Conservation (phyloP, 2,888 invertebrate genomes). For the Seladonia tumulorum region DNA sequence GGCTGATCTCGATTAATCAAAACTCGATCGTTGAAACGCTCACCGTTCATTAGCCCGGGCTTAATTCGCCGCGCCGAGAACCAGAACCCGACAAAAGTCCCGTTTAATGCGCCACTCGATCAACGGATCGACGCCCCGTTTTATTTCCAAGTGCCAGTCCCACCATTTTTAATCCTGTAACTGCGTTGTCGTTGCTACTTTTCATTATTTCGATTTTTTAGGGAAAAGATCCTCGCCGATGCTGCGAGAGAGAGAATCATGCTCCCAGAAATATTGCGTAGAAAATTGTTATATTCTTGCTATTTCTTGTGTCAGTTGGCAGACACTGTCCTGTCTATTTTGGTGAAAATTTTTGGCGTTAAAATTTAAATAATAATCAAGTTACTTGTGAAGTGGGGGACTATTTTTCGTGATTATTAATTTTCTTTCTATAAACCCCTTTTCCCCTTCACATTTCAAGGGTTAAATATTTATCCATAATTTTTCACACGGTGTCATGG, state of each 20-base stretch:
- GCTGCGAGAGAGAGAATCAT: not conserved
- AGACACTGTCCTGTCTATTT: too few species aligned
- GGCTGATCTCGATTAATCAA: constrained; percentile 76
- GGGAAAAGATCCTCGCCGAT: not conserved
- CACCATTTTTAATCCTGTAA: not conserved
- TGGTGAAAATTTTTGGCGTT: too few species aligned
- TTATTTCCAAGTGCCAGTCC: not conserved
- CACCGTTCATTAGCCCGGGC: constrained; percentile 63
- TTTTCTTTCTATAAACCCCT: too few species aligned
- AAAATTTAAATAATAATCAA: too few species aligned
- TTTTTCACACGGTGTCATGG: not conserved
- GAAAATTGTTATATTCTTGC: too few species aligned
- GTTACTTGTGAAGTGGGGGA: too few species aligned
- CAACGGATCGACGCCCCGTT: not conserved
- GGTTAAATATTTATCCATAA: too few species aligned
- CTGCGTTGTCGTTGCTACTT: not conserved
- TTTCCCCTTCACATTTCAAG: too few species aligned
- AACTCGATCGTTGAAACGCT: constrained; percentile 72
- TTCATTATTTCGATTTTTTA: not conserved
- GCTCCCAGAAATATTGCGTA: not conserved
- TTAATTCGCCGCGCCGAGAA: constrained; percentile 59
- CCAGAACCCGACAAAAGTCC: constrained; percentile 51
- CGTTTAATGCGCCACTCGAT: constrained; percentile 51
- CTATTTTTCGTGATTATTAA: too few species aligned
- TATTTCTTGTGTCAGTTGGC: too few species aligned